Conservation (phyloP, 2,888 invertebrate species). For the Drosophila multiciliata region DNA sequence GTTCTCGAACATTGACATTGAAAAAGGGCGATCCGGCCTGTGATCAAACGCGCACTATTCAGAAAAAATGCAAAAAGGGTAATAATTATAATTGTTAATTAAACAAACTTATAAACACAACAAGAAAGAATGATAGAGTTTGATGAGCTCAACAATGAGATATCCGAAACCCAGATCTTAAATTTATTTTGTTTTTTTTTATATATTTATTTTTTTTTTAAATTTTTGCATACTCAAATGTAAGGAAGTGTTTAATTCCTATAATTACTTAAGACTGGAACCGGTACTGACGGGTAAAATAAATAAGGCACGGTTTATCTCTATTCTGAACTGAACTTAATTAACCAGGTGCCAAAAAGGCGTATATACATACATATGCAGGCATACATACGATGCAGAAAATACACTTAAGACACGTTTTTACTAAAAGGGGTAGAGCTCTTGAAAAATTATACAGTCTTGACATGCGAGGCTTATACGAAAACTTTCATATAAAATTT, state of each 20-base stretch:
- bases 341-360: too few species aligned
- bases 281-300: background rate
- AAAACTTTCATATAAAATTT: too few species aligned
- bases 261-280: background rate
- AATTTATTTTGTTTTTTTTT: background rate
- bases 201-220: background rate
- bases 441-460: too few species aligned
- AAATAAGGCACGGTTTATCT: too few species aligned
- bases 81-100: slow-evolving; percentile 53
- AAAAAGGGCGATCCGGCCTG: slow-evolving; percentile 94
- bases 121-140: background rate
- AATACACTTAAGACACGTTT: too few species aligned
- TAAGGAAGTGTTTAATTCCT: background rate
- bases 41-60: slow-evolving; percentile 93
- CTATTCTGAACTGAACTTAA: too few species aligned
- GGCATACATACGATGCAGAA: too few species aligned
- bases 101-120: background rate
- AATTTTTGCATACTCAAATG: background rate
- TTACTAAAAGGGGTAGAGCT: too few species aligned
- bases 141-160: background rate
- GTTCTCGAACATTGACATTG: slow-evolving; percentile 92
- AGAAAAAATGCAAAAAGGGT: slow-evolving; percentile 97
- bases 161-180: background rate
- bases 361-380: too few species aligned
- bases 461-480: too few species aligned